Conservation (phyloP, 2,888 invertebrate species). For the Dicycla oo region DNA sequence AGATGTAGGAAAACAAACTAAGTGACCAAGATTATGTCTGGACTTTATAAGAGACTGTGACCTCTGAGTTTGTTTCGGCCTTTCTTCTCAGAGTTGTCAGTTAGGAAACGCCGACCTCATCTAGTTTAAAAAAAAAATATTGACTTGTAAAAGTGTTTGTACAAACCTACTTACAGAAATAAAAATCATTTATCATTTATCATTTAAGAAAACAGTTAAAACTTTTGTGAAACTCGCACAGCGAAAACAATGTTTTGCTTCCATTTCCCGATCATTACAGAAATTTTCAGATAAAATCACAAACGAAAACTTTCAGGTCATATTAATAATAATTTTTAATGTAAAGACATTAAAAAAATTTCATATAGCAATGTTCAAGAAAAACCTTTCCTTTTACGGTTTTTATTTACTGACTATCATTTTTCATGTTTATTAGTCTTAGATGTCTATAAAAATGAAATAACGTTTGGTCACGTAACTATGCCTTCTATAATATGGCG, state of each 20-base stretch:
- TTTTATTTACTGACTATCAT: conserved; percentile 44
- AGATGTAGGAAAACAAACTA: conserved; percentile 3
- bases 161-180: too few relatives aligned
- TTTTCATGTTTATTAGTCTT: conserved; percentile 51
- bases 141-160: too few relatives aligned
- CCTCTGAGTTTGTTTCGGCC: too few relatives aligned
- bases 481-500: conserved; percentile 28
- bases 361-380: conserved; percentile 36
- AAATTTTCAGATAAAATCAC: conserved; percentile 17
- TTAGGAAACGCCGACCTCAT: too few relatives aligned
- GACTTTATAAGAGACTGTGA: too few relatives aligned
- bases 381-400: conserved; percentile 14
- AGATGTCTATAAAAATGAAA: conserved; percentile 60
- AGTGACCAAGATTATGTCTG: too few relatives aligned
- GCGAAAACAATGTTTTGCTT: conserved; percentile 11
- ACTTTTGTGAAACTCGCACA: conserved; percentile 6
- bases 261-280: conserved; percentile 4
- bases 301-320: conserved; percentile 33
- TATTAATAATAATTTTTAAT: too few relatives aligned
- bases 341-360: conserved; percentile 31
- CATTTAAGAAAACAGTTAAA: too few relatives aligned
- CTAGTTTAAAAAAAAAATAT: too few relatives aligned
- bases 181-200: too few relatives aligned
- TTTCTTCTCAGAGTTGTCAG: too few relatives aligned
- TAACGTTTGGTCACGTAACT: conserved; percentile 49